Evolutionary conservation across 2,113 vertebrate species (phyloP).

Genomic region (Colaptes auratus): DNA sequence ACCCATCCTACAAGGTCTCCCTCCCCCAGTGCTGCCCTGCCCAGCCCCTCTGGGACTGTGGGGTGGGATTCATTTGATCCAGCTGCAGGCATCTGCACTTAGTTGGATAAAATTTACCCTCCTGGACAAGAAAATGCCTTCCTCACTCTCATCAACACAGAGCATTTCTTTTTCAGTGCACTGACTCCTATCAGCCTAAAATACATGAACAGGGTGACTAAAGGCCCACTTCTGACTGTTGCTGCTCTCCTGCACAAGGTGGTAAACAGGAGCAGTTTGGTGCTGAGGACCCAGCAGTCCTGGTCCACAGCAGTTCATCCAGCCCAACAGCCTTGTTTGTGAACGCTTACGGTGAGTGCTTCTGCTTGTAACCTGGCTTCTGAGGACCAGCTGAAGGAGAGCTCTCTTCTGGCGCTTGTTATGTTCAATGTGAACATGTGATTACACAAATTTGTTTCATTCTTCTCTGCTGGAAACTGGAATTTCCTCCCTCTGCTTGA

Average conservation of each 20-base stretch:
- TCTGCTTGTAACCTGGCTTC: neutral
- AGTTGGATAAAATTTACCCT: neutral
- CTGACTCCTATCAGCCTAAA: neutral
- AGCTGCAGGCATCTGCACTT: neutral
- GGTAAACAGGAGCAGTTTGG: neutral
- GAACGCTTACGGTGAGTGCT: neutral
- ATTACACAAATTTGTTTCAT: constrained; percentile 16
- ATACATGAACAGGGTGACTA: neutral
- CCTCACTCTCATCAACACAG: neutral
- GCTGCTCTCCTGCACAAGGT: rapidly evolving
- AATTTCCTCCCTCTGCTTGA: constrained; percentile 32
- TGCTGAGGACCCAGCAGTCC: neutral
- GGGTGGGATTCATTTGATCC: neutral
- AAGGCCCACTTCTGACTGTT: neutral
- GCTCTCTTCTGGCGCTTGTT: constrained; percentile 20
- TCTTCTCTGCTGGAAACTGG: constrained; percentile 30
- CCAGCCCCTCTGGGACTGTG: neutral
- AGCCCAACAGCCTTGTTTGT: neutral
- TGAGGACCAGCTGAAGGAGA: constrained; percentile 6
- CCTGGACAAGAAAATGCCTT: neutral
- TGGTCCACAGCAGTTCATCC: neutral
- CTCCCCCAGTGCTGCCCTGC: neutral
- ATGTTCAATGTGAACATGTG: neutral
- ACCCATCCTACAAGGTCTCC: neutral
- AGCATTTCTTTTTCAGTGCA: neutral